Percentiles rank a stretch among this genome's conserved stretches.
phyloP scores from a whole-genome alignment of 2,797 vertebrate species.

The Anniella stebbinsi region DNA sequence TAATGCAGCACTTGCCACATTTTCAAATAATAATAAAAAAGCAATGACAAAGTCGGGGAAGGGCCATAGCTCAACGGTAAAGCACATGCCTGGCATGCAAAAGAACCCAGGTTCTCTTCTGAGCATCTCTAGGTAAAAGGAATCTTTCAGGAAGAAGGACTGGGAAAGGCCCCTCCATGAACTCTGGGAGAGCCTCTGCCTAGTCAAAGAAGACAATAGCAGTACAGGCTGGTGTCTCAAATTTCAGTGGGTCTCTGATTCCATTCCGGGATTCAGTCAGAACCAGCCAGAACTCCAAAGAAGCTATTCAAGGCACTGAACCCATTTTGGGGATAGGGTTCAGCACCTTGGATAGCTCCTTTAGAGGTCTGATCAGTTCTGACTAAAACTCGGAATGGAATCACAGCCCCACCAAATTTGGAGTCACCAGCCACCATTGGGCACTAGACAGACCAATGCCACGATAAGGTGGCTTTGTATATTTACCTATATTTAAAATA shows the following conservation, averaged over 20 bases:
- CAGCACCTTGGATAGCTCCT: no score
- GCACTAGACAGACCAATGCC: neutral
- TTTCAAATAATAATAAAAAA: neutral
- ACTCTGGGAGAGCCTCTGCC: neutral
- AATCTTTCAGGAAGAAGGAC: neutral
- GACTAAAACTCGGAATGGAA: no score
- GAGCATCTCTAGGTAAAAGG: neutral
- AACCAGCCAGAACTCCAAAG: no score
- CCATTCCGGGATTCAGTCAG: no score
- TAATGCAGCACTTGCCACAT: neutral
- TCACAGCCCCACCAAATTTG: no score
- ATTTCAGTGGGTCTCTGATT: no score
- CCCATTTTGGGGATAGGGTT: no score
- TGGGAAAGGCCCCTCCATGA: neutral
- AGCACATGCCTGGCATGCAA: slow-evolving; percentile 90
- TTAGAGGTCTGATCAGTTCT: no score
- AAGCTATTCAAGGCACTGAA: no score
- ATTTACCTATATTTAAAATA: neutral
- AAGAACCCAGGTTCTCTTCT: slow-evolving; percentile 72
- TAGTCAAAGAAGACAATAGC: neutral
- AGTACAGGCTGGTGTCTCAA: no score
- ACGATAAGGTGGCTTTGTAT: neutral
- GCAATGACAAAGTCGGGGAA: slow-evolving; percentile 53
- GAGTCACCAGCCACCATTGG: no score
- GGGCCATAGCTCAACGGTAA: neutral